Conservation (phyloP, 2,888 invertebrate species). For the Pecten maximus region DNA sequence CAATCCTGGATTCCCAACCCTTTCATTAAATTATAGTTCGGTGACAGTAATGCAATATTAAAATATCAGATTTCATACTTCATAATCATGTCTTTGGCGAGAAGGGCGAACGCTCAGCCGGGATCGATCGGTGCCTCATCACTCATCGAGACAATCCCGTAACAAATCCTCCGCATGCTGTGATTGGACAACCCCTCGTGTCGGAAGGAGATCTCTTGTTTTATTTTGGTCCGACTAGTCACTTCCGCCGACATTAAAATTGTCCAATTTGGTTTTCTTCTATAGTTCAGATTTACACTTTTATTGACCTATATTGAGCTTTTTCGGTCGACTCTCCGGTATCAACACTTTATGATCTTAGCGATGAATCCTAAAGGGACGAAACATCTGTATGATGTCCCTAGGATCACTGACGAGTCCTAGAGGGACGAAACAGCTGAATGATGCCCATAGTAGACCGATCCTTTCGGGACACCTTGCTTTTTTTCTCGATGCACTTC, state of each 20-base stretch:
- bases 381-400: no score
- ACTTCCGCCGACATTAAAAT: not conserved
- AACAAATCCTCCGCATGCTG: not conserved
- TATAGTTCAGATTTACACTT: no score
- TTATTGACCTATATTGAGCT: no score
- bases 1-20: conserved; percentile 25
- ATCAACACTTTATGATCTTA: no score
- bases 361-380: no score
- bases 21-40: conserved; percentile 35
- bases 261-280: not conserved
- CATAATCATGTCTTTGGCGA: conserved; percentile 24
- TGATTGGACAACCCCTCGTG: not conserved
- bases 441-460: no score
- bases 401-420: no score
- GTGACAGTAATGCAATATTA: conserved; percentile 35
- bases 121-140: conserved; percentile 23
- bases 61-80: conserved; percentile 35
- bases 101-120: conserved; percentile 2
- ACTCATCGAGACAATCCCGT: conserved; percentile 19
- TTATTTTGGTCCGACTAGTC: not conserved
- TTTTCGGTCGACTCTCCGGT: no score
- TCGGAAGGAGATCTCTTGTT: not conserved
- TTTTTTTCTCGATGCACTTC: no score
- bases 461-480: no score
- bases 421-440: no score